These are phyloP conservation scores for Otolemur garnettii DNA, from an alignment of 2,113 vertebrate species.

Conservation along the genomic window DNA sequence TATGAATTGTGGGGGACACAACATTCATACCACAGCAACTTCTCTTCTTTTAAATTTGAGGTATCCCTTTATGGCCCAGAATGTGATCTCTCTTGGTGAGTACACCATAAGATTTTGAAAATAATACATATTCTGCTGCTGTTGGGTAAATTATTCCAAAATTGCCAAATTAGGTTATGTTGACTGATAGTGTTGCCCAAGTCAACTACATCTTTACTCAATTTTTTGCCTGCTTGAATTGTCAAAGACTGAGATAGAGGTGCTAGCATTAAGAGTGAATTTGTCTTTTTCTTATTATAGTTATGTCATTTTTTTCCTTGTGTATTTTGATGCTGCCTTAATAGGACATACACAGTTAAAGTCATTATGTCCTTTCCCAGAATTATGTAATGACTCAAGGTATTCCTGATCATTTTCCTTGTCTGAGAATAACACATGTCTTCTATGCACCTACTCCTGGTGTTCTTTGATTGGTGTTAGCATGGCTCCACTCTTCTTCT, in stretches of 20 bases:
- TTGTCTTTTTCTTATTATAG: background rate
- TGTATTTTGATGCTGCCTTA: background rate
- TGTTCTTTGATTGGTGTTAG: background rate
- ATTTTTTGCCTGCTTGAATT: background rate
- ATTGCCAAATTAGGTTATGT: background rate
- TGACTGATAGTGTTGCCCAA: background rate
- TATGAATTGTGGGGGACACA: background rate
- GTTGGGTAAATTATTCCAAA: background rate
- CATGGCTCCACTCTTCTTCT: background rate
- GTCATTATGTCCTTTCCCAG: background rate
- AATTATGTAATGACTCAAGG: background rate
- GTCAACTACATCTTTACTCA: background rate
- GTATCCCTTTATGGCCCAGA: background rate
- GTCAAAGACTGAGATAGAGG: background rate
- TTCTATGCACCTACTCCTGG: background rate
- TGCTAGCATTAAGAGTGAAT: background rate
- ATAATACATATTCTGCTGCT: background rate
- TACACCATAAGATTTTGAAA: background rate
- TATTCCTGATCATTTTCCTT: background rate
- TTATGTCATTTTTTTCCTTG: background rate
- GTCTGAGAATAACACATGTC: background rate
- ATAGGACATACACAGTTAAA: background rate
- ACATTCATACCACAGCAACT: background rate
- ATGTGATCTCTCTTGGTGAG: background rate
- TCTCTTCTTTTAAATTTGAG: background rate